Evolutionary conservation across 2,797 vertebrate species (phyloP).

Genomic region (Mastacembelus armatus): DNA sequence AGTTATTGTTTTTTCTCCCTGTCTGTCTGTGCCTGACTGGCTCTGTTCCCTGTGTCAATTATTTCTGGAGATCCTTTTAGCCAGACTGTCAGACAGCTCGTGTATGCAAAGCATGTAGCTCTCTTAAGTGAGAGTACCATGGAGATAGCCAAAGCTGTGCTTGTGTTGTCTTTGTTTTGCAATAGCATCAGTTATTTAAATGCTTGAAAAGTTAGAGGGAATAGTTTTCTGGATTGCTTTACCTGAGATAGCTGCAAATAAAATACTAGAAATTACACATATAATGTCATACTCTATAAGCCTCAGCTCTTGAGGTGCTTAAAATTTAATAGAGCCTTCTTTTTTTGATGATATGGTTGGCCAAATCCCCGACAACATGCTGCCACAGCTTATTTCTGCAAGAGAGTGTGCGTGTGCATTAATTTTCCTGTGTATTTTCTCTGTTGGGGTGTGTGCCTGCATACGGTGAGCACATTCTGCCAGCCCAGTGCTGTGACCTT

Average conservation of each 20-base stretch:
- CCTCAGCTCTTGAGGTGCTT: slow-evolving; percentile 56
- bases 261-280: slow-evolving; percentile 55
- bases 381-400: slow-evolving; percentile 73
- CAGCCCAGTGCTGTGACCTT: slow-evolving; percentile 72
- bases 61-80: slow-evolving; percentile 56
- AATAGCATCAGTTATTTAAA: slow-evolving; percentile 28
- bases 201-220: slow-evolving; percentile 23
- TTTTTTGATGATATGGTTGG: slow-evolving; percentile 66
- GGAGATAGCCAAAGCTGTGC: slow-evolving; percentile 30
- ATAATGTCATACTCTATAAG: slow-evolving; percentile 51
- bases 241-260: slow-evolving; percentile 49
- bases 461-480: slow-evolving; percentile 82
- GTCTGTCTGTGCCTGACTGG: slow-evolving; percentile 53
- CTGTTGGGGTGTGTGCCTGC: slow-evolving; percentile 78
- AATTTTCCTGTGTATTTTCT: slow-evolving; percentile 76
- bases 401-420: slow-evolving; percentile 77
- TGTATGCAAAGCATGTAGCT: slow-evolving; percentile 36
- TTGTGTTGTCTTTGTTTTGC: slow-evolving; percentile 51
- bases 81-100: slow-evolving; percentile 43
- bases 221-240: slow-evolving; percentile 23
- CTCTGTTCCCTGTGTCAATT: slow-evolving; percentile 55
- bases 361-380: slow-evolving; percentile 59
- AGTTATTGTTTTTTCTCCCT: slow-evolving; percentile 10
- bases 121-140: slow-evolving; percentile 41
- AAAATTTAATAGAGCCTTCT: slow-evolving; percentile 64